phyloP scores from a whole-genome alignment of 2,888 invertebrate genomes.

The Drosophila gaucha region DNA sequence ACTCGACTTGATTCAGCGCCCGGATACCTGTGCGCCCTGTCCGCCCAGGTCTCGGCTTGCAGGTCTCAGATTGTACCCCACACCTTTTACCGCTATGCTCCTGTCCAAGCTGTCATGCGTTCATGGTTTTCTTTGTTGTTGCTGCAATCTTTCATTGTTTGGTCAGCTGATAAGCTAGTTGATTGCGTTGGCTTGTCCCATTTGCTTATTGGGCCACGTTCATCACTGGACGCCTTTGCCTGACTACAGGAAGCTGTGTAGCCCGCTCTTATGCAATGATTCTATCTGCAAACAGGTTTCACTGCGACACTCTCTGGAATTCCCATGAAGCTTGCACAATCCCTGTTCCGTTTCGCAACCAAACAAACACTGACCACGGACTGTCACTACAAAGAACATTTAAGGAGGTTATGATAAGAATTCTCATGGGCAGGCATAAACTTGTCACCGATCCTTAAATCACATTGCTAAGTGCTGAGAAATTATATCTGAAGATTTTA shows the following conservation, averaged over 20 bases:
- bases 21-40: slow-evolving; percentile 33
- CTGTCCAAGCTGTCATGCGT: background rate
- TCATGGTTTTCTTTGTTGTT: slow-evolving; percentile 6
- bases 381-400: no score
- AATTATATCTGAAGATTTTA: no score
- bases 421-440: no score
- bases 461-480: no score
- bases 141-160: slow-evolving; percentile 53
- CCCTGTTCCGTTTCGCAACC: background rate
- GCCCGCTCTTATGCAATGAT: slow-evolving; percentile 27
- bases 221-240: slow-evolving; percentile 26
- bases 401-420: no score
- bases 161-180: slow-evolving; percentile 53
- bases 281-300: slow-evolving; percentile 22
- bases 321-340: no score
- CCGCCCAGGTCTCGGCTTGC: slow-evolving; percentile 48
- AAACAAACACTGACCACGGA: no score
- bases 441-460: no score
- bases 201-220: slow-evolving; percentile 50
- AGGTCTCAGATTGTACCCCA: slow-evolving; percentile 4
- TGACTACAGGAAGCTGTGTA: slow-evolving; percentile 25
- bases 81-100: background rate
- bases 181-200: slow-evolving; percentile 49
- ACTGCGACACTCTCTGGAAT: slow-evolving; percentile 1
- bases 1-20: slow-evolving; percentile 10